Evolutionary conservation across 1,140 invertebrate species (phyloP), one percentile per base, ranked within the genome.

Genomic region (Gonioctena quinquepunctata): DNA sequence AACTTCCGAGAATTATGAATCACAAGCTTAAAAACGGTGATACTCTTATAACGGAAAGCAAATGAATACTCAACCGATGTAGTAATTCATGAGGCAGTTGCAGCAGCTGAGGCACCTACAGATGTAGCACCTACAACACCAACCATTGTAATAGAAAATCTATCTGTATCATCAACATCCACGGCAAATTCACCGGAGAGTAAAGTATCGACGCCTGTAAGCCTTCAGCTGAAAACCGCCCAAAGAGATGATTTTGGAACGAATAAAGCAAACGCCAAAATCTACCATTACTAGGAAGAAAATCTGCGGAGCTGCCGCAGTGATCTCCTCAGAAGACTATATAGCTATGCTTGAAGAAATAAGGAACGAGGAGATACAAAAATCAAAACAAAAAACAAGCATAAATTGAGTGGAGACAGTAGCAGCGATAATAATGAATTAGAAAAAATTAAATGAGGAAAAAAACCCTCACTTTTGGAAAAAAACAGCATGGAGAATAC

Each of bases 291-390:
- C 19, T n/a, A 25, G 56, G 22, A 68, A 27, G 48, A 52, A 5
- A 59, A 61, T 68, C 49, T 68, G 65, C 28, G 56, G 18, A 22
- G 66, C 28, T 60, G 52, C 66, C 8, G 66, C 60, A 61, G 66
- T 68, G 33, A 59, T 68, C 25, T 60, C 66, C 33, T 56, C 56
- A 49, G 28, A 11, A 48, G 66, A 68, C 19, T 54, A 19, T 21
- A 49, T 21, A 22, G 66, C 19, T 48, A 48, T 18, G 49, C 2
- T 33, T 16, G 49, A 68, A 56, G 54, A 68, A 59, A 65, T 23
- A 13, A 4, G 23, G 50, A 65, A 65, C 21, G 19, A 68, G 25
- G 18, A 60, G 18, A 3, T 21, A 6, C 22, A 68, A 49, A 48
- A 56, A 22, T 16, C 27, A 8, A 28, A 28, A 28, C 8, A 28